Evolutionary conservation across 2,113 vertebrate genomes (phyloP), one percentile per base, ranked within the genome.

Genomic region (Brachirus orientalis): DNA sequence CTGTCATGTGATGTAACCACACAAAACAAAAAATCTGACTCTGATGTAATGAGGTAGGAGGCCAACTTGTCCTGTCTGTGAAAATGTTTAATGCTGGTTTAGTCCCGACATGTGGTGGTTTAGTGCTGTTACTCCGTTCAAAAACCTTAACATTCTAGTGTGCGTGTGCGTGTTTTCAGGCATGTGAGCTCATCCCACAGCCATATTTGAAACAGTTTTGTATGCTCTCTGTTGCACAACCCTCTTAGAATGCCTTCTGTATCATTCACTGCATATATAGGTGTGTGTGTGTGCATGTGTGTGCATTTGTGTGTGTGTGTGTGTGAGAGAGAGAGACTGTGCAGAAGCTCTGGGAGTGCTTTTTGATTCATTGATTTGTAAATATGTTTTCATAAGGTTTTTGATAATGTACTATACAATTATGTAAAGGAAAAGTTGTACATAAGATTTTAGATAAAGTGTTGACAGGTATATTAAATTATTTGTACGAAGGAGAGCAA

Each of bases 391-490:
- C 89, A 92, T 92, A 93, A 77, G 69, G 70, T 91, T 91, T 94
- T 94, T 94, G 89, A 94, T 94, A 91, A 90, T 86, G 89, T 92
- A 90, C 73, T 80, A 85, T 89, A 93, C 77, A 72, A 65, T 83
- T 84, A 82, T 93, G 90, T 92, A 91, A 92, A 91, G 80, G 81
- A 81, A 41, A 82, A 74, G 73, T 20, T 94, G 92, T 93, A 92
- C 75, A 93, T 92, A 93, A 91, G 92, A 93, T 92, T 93, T 91
- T 92, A 92, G 90, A 93, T 83, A 90, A 85, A 90, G 79, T 91
- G 88, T 90, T 37, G 79, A 84, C 85, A 80, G 71, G 69, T 85
- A 82, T 86, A 86, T 89, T 89, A 80, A 89, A 88, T 92, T 89
- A 92, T 92, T 92, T 92, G 87, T 91, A 90, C 80, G 85, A 89